A percentile compares a stretch with the other conserved stretches of the same genome.
Conservation (phyloP, 2,113 vertebrate species). For the Felis chaus region DNA sequence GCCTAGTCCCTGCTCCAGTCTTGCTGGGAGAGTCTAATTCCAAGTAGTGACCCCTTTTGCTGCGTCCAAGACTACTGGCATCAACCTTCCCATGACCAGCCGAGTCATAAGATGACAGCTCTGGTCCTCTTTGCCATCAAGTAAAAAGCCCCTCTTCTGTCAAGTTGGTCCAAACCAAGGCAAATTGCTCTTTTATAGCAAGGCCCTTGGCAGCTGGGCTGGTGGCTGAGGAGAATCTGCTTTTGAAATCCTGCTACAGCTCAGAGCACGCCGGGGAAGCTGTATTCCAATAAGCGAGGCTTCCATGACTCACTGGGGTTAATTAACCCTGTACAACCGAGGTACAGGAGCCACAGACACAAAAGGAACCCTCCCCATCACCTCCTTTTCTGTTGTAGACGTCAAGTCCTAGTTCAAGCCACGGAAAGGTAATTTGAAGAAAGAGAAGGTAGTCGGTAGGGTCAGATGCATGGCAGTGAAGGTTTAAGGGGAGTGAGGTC, state of each 20-base stretch:
- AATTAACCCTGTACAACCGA: neutral
- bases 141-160: neutral
- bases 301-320: neutral
- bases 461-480: neutral
- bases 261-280: neutral
- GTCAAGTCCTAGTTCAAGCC: neutral
- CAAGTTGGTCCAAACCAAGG: conserved; percentile 10
- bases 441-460: neutral
- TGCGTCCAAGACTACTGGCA: neutral
- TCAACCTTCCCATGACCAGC: neutral
- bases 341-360: neutral
- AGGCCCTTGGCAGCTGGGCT: neutral
- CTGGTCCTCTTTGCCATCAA: neutral
- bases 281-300: neutral
- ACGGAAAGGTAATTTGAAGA: neutral
- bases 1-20: neutral
- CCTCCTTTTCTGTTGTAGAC: neutral
- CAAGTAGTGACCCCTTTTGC: neutral
- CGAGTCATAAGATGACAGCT: neutral
- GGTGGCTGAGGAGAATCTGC: neutral
- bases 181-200: neutral
- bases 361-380: neutral
- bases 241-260: neutral
- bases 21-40: neutral
- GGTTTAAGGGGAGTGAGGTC: neutral